phyloP scores from a whole-genome alignment of 2,113 vertebrate genomes.

The Oenanthe oenanthe region DNA sequence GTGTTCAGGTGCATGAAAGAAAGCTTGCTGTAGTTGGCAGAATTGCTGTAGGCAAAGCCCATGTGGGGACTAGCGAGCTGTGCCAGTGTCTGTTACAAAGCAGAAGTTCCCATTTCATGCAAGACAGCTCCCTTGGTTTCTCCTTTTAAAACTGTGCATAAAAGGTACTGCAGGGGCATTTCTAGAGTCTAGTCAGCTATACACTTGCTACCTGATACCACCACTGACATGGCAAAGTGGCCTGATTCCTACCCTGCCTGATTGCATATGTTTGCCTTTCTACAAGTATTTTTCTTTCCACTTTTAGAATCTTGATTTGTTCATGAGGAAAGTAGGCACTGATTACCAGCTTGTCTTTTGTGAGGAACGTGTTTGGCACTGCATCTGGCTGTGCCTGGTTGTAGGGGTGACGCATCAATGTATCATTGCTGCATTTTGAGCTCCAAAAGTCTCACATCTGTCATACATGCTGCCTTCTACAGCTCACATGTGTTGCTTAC shows the following conservation, averaged over 20 bases:
- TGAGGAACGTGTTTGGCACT: neutral
- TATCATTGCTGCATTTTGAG: neutral
- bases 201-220: neutral
- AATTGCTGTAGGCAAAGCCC: neutral
- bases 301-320: neutral
- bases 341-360: neutral
- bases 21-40: neutral
- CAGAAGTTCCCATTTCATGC: neutral
- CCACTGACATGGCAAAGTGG: neutral
- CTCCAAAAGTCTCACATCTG: neutral
- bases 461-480: neutral
- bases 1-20: neutral
- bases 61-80: rapidly evolving
- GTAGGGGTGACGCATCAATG: rapidly evolving
- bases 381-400: neutral
- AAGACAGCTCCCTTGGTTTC: neutral
- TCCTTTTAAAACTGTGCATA: neutral
- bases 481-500: neutral
- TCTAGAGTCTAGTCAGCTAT: neutral
- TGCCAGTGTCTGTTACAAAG: neutral
- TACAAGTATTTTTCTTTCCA: neutral
- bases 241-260: neutral
- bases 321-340: neutral
- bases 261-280: neutral
- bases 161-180: neutral